Evolutionary conservation across 92 coral and sea anemone genomes (phyloP).

Genomic region (Isaurus tuberculatus): DNA sequence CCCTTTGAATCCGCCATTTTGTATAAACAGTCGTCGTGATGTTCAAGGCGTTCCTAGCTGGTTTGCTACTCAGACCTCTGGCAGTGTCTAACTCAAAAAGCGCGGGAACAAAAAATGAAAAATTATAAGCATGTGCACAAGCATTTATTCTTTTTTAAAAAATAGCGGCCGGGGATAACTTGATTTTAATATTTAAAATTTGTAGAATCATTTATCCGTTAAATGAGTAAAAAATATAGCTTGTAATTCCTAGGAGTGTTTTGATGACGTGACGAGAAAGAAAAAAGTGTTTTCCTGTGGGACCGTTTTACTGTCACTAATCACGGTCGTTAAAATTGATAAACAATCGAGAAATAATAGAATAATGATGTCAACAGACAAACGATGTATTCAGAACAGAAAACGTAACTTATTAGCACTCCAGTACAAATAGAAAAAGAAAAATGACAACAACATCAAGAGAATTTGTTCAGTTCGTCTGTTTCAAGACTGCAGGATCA

Average conservation of each 20-base stretch:
- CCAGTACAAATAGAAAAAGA: background rate
- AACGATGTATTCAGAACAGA: background rate
- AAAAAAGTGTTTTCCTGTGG: background rate
- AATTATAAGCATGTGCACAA: background rate
- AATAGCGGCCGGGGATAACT: too few species aligned
- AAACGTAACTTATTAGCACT: background rate
- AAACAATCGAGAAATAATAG: constrained; percentile 6
- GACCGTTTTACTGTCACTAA: background rate
- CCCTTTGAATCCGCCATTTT: constrained; percentile 73
- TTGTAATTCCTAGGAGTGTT: background rate
- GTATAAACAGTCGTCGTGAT: background rate
- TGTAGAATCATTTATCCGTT: background rate
- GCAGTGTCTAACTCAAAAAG: background rate
- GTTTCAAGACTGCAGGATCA: constrained; percentile 73
- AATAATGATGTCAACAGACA: constrained; percentile 32
- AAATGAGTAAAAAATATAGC: background rate
- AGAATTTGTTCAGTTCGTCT: constrained; percentile 83
- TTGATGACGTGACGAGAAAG: background rate
- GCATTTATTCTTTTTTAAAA: too few species aligned
- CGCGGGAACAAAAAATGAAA: background rate
- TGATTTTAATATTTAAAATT: background rate
- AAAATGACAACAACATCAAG: constrained; percentile 40
- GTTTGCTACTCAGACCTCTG: constrained; percentile 10
- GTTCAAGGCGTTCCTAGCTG: constrained; percentile 29
- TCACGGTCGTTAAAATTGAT: constrained; percentile 4